phyloP scores from a whole-genome alignment of 2,888 invertebrate species.

The Theretra japonica region DNA sequence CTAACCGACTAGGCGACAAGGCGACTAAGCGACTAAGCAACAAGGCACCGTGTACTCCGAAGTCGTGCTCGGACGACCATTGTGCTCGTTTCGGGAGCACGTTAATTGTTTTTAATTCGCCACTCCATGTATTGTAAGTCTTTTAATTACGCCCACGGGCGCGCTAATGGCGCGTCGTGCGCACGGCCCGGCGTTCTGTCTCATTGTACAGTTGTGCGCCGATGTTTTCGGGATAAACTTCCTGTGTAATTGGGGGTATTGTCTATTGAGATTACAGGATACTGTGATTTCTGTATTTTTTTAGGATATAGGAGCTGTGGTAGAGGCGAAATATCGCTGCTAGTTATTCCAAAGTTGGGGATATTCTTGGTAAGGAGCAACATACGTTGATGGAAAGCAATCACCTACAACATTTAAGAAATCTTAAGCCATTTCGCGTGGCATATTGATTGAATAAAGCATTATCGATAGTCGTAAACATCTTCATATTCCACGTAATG shows the following conservation, averaged over 20 bases:
- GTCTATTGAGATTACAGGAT: conserved; percentile 37
- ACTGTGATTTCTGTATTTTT: too few species aligned
- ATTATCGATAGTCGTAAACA: too few species aligned
- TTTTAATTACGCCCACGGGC: conserved; percentile 82
- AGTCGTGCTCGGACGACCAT: conserved; percentile 74
- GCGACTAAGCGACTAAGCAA: conserved; percentile 39
- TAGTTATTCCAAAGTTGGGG: too few species aligned
- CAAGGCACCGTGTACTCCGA: conserved; percentile 39
- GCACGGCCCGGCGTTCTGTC: conserved; percentile 68
- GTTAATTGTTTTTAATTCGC: conserved; percentile 84
- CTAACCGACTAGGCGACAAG: conserved; percentile 46
- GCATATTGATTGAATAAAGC: too few species aligned
- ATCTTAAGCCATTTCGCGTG: too few species aligned
- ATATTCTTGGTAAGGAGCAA: too few species aligned
- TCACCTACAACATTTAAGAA: too few species aligned
- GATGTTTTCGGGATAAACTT: conserved; percentile 54
- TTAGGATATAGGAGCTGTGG: too few species aligned
- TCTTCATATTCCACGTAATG: too few species aligned
- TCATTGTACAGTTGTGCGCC: conserved; percentile 63
- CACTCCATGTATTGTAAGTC: conserved; percentile 76
- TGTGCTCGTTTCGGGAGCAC: conserved; percentile 77
- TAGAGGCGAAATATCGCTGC: too few species aligned
- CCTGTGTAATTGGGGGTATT: conserved; percentile 47
- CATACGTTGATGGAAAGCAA: too few species aligned
- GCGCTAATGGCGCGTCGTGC: conserved; percentile 76